These are phyloP conservation scores for Tiliacea aurago DNA, from an alignment of 2,888 invertebrate genomes.

Conservation along the genomic window DNA sequence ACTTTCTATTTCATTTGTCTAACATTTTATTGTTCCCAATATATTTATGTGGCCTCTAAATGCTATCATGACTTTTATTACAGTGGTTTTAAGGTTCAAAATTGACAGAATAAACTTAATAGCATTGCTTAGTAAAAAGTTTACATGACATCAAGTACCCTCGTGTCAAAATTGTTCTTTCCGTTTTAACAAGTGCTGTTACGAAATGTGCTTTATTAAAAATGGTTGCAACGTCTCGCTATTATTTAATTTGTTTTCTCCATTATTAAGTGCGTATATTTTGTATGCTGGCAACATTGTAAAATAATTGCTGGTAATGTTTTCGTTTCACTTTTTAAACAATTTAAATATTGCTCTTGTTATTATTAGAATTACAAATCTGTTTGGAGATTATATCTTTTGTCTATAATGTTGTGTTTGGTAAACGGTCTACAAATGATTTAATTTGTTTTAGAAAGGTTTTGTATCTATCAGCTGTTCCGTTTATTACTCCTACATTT, in stretches of 20 bases:
- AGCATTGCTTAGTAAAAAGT: not conserved
- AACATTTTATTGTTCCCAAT: slow-evolving; percentile 67
- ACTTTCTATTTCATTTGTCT: slow-evolving; percentile 82
- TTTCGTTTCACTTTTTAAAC: slow-evolving; percentile 45
- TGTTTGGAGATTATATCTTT: slow-evolving; percentile 32
- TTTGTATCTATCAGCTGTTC: not conserved
- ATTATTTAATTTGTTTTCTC: slow-evolving; percentile 66
- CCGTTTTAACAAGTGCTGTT: slow-evolving; percentile 72
- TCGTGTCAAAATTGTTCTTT: slow-evolving; percentile 76
- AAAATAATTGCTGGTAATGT: slow-evolving; percentile 44
- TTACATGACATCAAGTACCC: slow-evolving; percentile 77
- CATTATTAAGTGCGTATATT: slow-evolving; percentile 46
- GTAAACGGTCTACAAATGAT: slow-evolving; percentile 8
- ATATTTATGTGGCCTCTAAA: slow-evolving; percentile 30
- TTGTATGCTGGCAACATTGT: slow-evolving; percentile 44
- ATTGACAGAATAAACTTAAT: slow-evolving; percentile 2
- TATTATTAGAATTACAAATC: slow-evolving; percentile 42
- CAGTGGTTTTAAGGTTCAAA: slow-evolving; percentile 50
- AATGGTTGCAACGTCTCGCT: slow-evolving; percentile 63
- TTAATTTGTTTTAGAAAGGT: slow-evolving; percentile 23
- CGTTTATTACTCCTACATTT: not conserved
- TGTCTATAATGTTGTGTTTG: slow-evolving; percentile 1
- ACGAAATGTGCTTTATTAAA: slow-evolving; percentile 75
- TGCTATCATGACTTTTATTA: slow-evolving; percentile 44
- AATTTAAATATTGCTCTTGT: slow-evolving; percentile 34